Evolutionary conservation across 2,113 vertebrate genomes (phyloP).

Genomic region (Sphaerodactylus townsendi): DNA sequence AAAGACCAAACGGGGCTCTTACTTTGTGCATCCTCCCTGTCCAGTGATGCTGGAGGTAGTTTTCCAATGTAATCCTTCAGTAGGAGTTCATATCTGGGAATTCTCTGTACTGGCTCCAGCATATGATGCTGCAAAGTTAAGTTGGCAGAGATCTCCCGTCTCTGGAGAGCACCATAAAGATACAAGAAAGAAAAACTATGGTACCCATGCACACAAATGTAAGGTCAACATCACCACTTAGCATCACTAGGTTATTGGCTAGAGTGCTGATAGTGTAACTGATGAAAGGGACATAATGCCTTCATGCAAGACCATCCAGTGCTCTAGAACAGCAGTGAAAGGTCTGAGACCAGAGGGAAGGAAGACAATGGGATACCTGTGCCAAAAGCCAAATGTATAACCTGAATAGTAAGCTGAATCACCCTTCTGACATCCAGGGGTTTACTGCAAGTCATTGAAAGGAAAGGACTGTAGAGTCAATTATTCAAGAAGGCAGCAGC

Average conservation of each 20-base stretch:
- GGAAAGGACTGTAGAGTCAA: background rate
- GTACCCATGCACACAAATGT: background rate
- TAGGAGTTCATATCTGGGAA: constrained; percentile 89
- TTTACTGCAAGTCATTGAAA: background rate
- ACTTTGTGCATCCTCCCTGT: constrained; percentile 80
- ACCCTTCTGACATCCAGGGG: background rate
- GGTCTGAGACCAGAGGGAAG: background rate
- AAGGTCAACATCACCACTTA: background rate
- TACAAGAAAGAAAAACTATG: background rate
- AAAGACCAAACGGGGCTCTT: constrained; percentile 30
- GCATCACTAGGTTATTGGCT: background rate
- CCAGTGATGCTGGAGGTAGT: constrained; percentile 74
- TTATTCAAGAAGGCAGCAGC: background rate
- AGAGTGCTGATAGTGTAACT: background rate
- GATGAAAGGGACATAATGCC: background rate
- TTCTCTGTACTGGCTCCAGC: constrained; percentile 89
- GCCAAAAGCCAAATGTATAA: too few species aligned
- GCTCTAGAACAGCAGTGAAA: background rate
- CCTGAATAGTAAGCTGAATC: background rate
- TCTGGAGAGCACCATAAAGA: constrained; percentile 58
- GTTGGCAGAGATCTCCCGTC: constrained; percentile 76
- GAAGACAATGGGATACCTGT: background rate
- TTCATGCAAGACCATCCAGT: background rate
- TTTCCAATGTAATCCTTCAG: constrained; percentile 87
- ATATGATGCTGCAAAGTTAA: constrained; percentile 82